Evolutionary conservation across 2,113 vertebrate genomes (phyloP).

Genomic region (Grallaria varia): DNA sequence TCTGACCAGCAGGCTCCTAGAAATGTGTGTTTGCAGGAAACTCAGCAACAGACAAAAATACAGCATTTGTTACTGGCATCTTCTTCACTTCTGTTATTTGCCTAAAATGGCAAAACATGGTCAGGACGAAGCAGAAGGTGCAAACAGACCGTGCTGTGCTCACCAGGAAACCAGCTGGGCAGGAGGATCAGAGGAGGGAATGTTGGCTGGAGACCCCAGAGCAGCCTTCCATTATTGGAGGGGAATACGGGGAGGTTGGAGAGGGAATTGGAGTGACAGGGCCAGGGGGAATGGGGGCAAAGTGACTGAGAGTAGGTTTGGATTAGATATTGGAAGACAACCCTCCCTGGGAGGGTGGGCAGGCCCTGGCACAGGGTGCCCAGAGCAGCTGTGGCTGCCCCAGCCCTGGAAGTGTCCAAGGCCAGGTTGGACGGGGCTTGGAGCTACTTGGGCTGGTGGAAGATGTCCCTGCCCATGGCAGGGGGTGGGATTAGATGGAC

Average conservation of each 20-base stretch:
- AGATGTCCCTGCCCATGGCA: not conserved
- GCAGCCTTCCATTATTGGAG: not conserved
- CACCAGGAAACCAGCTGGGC: not conserved
- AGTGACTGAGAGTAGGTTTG: not conserved
- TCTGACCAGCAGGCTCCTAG: not conserved
- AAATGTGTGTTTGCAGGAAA: conserved; percentile 14
- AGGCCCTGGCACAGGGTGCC: not conserved
- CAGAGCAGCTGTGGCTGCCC: not conserved
- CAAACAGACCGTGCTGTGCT: not conserved
- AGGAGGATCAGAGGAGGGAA: fast-evolving
- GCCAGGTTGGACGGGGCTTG: not conserved
- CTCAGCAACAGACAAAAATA: not conserved
- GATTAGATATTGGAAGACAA: not conserved
- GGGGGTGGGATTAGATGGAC: not conserved
- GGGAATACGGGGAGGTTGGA: not conserved
- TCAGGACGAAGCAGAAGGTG: not conserved
- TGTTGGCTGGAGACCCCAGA: not conserved
- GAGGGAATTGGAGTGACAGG: not conserved
- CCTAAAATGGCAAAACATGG: not conserved
- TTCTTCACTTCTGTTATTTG: not conserved
- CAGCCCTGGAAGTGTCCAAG: not conserved
- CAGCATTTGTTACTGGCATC: not conserved
- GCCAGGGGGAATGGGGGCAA: not conserved
- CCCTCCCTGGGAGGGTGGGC: fast-evolving
- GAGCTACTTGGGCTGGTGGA: not conserved